Conservation (phyloP, 2,888 invertebrate species). For the Oscheius sp. region DNA sequence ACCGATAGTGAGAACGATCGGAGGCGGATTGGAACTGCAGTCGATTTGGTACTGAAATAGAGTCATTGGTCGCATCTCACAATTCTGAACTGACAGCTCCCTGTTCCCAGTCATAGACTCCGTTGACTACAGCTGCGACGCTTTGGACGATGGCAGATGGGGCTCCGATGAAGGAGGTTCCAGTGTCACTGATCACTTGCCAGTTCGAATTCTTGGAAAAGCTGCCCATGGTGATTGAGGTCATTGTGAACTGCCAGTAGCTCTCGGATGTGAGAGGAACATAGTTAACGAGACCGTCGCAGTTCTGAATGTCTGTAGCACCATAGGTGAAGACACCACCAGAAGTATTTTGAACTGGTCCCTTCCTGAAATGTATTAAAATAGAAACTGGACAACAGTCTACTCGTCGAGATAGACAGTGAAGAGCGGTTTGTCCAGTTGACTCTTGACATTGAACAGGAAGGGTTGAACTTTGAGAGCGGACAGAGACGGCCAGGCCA, state of each 20-base stretch:
- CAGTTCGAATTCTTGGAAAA: slow-evolving; percentile 45
- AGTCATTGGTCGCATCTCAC: slow-evolving; percentile 34
- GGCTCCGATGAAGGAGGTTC: slow-evolving; percentile 42
- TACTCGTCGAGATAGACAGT: slow-evolving; percentile 86
- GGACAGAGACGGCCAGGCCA: slow-evolving; percentile 78
- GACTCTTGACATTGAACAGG: slow-evolving; percentile 89
- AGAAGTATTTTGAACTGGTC: slow-evolving; percentile 12
- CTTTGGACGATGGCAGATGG: slow-evolving; percentile 9
- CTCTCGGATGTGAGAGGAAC: slow-evolving; percentile 60
- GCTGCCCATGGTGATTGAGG: slow-evolving; percentile 54
- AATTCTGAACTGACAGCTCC: slow-evolving; percentile 3
- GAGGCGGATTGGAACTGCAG: slow-evolving; percentile 44
- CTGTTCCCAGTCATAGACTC: slow-evolving; percentile 6
- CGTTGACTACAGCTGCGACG: neutral
- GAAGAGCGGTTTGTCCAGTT: slow-evolving; percentile 84
- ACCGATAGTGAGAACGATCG: slow-evolving; percentile 61
- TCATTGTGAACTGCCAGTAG: slow-evolving; percentile 69
- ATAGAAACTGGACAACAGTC: neutral
- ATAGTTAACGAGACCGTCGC: slow-evolving; percentile 59
- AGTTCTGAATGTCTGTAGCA: slow-evolving; percentile 64
- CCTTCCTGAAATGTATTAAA: slow-evolving; percentile 29
- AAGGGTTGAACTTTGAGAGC: slow-evolving; percentile 92
- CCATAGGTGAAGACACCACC: slow-evolving; percentile 63
- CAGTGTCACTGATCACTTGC: slow-evolving; percentile 67
- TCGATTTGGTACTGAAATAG: slow-evolving; percentile 51